These are phyloP conservation scores for Thalassarche chlororhynchos DNA, from an alignment of 2,113 vertebrate genomes.

Conservation along the genomic window DNA sequence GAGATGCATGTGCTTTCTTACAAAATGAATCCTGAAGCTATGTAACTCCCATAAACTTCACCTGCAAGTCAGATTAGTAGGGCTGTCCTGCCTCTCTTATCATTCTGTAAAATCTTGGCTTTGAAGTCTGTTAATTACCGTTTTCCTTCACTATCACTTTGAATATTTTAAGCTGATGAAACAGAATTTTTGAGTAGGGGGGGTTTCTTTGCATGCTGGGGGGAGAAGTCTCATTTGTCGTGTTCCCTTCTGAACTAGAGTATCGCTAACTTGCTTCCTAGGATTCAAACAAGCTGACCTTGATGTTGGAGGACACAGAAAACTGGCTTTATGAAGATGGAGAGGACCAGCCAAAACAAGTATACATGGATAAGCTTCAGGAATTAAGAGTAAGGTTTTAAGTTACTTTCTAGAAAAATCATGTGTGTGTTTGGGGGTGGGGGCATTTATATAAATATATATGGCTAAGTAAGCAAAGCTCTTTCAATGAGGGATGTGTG, in stretches of 20 bases:
- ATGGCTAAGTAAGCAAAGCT: not conserved
- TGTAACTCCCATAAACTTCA: not conserved
- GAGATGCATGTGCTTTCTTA: not conserved
- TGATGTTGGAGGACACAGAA: constrained; percentile 91
- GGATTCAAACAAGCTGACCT: constrained; percentile 83
- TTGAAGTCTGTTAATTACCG: not conserved
- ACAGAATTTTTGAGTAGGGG: not conserved
- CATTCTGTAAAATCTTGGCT: not conserved
- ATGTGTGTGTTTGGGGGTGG: fast-evolving
- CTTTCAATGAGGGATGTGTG: no score
- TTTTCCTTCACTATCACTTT: not conserved
- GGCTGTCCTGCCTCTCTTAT: not conserved
- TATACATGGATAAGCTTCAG: constrained; percentile 93
- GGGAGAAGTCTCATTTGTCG: not conserved
- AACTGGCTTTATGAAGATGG: constrained; percentile 97
- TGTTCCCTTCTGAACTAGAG: not conserved
- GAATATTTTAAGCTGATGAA: not conserved
- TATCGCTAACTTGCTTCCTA: not conserved
- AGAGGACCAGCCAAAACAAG: constrained; percentile 91
- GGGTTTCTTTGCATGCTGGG: not conserved
- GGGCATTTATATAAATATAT: no score
- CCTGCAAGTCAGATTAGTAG: not conserved
- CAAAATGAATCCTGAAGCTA: not conserved
- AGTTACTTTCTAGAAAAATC: not conserved
- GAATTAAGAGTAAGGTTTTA: constrained; percentile 84